phyloP scores from a whole-genome alignment of 2,797 vertebrate genomes.

The Poliocrania exsul region DNA sequence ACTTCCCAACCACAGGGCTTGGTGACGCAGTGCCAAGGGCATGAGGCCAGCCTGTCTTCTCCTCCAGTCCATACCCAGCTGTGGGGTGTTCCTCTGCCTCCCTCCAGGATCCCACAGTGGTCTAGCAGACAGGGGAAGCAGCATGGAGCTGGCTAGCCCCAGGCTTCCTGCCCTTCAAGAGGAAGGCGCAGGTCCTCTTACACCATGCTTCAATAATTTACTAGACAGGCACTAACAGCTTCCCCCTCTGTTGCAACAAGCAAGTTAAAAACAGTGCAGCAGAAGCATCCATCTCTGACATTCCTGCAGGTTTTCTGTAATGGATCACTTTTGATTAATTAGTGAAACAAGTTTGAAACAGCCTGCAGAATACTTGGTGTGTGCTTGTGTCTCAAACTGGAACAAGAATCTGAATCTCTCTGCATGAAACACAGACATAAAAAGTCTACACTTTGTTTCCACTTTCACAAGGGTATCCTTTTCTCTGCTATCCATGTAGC shows the following conservation, averaged over 20 bases:
- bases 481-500: not conserved
- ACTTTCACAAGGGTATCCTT: not conserved
- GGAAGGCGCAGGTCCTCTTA: conserved; percentile 37
- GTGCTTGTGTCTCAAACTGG: conserved; percentile 10
- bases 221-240: conserved; percentile 68
- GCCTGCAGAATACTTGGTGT: conserved; percentile 46
- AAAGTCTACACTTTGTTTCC: conserved; percentile 3
- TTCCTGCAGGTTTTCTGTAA: conserved; percentile 69
- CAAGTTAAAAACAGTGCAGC: conserved; percentile 39
- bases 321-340: conserved; percentile 69
- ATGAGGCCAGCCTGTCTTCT: not conserved
- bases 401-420: not conserved
- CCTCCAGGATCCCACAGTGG: not conserved
- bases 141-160: conserved; percentile 1
- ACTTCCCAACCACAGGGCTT: fast-evolving
- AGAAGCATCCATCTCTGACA: conserved; percentile 69
- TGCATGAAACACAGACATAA: not conserved
- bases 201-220: conserved; percentile 64
- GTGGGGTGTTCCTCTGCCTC: not conserved
- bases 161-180: conserved; percentile 48
- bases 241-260: conserved; percentile 67
- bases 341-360: conserved; percentile 63
- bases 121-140: conserved; percentile 3
- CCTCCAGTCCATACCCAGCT: not conserved
- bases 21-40: not conserved